These are phyloP conservation scores for Hassar affinis DNA, from an alignment of 2,113 vertebrate species.

Conservation along the genomic window DNA sequence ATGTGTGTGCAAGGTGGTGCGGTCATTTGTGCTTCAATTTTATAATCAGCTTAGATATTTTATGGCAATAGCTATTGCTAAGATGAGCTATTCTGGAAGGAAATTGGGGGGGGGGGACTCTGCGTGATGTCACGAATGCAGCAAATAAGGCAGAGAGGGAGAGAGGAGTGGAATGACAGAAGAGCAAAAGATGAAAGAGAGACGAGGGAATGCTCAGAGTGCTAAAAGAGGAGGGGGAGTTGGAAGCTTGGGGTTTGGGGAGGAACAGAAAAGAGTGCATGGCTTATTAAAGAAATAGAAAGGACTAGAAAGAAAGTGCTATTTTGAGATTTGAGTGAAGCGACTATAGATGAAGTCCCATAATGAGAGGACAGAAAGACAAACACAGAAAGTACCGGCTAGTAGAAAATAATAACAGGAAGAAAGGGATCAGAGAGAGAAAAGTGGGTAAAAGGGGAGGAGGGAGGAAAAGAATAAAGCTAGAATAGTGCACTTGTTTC, in stretches of 20 bases:
- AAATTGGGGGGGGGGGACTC: neutral
- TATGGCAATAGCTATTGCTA: neutral
- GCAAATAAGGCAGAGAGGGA: conserved; percentile 18
- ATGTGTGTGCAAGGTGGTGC: neutral
- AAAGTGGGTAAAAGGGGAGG: conserved; percentile 22
- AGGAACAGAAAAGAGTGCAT: neutral
- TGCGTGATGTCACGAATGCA: conserved; percentile 4
- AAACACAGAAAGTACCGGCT: neutral
- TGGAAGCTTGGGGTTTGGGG: neutral
- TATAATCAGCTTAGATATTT: neutral
- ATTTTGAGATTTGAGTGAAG: conserved; percentile 24
- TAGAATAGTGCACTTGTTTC: conserved; percentile 53
- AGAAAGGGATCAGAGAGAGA: neutral
- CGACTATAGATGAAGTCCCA: neutral
- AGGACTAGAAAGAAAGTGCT: neutral
- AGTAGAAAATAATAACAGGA: conserved; percentile 14
- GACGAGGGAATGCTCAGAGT: conserved; percentile 26
- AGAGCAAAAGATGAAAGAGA: conserved; percentile 23
- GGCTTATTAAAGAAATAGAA: conserved; percentile 32
- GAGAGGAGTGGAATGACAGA: conserved; percentile 7
- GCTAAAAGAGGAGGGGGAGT: conserved; percentile 2
- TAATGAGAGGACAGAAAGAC: neutral
- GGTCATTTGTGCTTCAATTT: conserved; percentile 12
- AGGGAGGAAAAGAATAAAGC: neutral
- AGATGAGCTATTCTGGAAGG: neutral